Conservation (phyloP, 2,113 vertebrate genomes). For the Mesocricetus auratus region DNA sequence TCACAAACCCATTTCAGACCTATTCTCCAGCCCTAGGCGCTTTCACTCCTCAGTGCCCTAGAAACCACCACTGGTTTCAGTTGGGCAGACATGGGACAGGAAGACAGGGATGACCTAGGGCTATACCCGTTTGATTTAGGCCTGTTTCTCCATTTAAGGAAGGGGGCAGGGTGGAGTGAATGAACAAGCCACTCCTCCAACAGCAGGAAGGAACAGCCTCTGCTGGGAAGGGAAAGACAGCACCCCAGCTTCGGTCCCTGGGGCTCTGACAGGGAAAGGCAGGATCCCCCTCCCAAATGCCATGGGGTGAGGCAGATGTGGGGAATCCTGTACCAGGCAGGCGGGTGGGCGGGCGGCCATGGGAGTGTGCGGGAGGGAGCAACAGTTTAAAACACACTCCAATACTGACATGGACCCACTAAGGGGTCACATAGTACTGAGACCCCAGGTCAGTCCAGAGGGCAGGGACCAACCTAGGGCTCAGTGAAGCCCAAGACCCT, state of each 20-base stretch:
- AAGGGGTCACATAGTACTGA: slow-evolving; percentile 66
- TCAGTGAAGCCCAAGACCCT: slow-evolving; percentile 50
- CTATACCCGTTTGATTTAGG: slow-evolving; percentile 80
- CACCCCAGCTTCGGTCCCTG: slow-evolving; percentile 24
- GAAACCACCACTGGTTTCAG: slow-evolving; percentile 61
- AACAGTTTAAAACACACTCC: slow-evolving; percentile 68
- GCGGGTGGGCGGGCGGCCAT: slow-evolving; percentile 28
- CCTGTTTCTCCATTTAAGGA: slow-evolving; percentile 71
- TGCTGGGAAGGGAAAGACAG: slow-evolving; percentile 45
- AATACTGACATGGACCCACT: slow-evolving; percentile 74
- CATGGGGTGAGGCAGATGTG: slow-evolving; percentile 51
- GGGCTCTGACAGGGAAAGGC: slow-evolving; percentile 71
- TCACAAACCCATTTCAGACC: slow-evolving; percentile 76
- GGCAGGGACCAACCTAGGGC: slow-evolving; percentile 52
- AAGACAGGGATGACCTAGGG: slow-evolving; percentile 79
- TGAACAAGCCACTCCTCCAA: slow-evolving; percentile 55
- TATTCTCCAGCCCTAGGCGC: slow-evolving; percentile 74
- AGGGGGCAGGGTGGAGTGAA: slow-evolving; percentile 56
- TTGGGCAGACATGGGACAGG: slow-evolving; percentile 69
- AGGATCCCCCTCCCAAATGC: slow-evolving; percentile 74
- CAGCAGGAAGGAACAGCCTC: slow-evolving; percentile 66
- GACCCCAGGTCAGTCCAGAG: slow-evolving; percentile 43
- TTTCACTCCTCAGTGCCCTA: slow-evolving; percentile 74
- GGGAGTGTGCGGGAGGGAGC: slow-evolving; percentile 54
- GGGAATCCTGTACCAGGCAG: slow-evolving; percentile 51